Percentiles rank a stretch among this genome's conserved stretches.
These are phyloP conservation scores for Cataglyphis cursor DNA, from an alignment of 2,888 invertebrate species.

Conservation along the genomic window DNA sequence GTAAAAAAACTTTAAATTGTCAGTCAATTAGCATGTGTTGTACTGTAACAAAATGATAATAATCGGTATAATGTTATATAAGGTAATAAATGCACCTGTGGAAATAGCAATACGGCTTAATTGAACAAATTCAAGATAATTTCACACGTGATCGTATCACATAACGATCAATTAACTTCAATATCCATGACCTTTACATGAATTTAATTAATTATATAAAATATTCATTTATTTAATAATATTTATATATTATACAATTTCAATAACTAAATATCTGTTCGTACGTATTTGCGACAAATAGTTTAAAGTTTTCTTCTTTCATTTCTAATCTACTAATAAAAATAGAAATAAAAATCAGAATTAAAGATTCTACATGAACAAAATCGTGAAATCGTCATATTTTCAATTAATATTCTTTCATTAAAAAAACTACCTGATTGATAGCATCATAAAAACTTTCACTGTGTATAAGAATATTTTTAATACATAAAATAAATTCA, in stretches of 20 bases:
- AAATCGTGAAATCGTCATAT: not conserved
- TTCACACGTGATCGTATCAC: not conserved
- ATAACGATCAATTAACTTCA: not conserved
- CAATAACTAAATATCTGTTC: not conserved
- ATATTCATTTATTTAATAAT: not conserved
- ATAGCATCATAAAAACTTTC: not conserved
- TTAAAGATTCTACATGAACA: not conserved
- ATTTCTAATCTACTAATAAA: not conserved
- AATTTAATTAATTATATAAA: not conserved
- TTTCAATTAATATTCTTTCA: not conserved
- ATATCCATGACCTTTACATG: not conserved
- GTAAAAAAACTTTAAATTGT: not conserved
- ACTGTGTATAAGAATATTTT: not conserved
- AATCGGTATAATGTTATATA: not conserved
- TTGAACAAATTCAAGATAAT: not conserved
- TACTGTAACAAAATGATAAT: not conserved
- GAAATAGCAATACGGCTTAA: not conserved
- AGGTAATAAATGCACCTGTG: slow-evolving; percentile 6
- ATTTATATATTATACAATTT: not conserved
- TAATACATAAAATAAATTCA: not conserved
- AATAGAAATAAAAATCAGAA: not conserved
- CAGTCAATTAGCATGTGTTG: not conserved
- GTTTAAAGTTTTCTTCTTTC: not conserved
- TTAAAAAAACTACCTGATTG: not conserved
- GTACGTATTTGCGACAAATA: not conserved